A percentile compares a stretch with the other conserved stretches of the same genome.
Evolutionary conservation across 2,888 invertebrate species (phyloP).

Genomic region (Clunio marinus): DNA sequence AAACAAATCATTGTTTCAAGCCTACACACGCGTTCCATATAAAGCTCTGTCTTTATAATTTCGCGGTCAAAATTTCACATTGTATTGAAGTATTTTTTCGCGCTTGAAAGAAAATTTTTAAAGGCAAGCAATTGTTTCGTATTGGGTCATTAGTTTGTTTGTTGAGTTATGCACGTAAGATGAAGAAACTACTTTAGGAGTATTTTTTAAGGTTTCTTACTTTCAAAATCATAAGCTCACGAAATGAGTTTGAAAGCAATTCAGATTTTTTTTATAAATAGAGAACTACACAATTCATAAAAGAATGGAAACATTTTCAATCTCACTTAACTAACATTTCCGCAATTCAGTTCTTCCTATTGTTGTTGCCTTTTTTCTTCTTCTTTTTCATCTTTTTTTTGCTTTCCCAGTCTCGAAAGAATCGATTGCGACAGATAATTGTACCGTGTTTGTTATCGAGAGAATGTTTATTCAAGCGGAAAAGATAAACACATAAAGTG

Average conservation of each 20-base stretch:
- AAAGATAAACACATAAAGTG: slow-evolving; percentile 1
- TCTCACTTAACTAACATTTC: background rate
- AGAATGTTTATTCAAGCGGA: slow-evolving; percentile 6
- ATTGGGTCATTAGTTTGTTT: background rate
- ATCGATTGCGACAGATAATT: slow-evolving; percentile 12
- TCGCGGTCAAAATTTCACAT: background rate
- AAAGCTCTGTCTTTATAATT: background rate
- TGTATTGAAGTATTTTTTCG: too few relatives aligned
- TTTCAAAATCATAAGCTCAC: too few relatives aligned
- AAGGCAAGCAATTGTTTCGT: background rate
- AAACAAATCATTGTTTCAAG: background rate
- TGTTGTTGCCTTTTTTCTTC: background rate
- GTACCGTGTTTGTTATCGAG: background rate
- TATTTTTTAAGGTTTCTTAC: too few relatives aligned
- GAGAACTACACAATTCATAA: too few relatives aligned
- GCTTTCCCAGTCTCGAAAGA: too few relatives aligned
- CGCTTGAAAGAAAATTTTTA: too few relatives aligned
- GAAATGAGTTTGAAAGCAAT: too few relatives aligned
- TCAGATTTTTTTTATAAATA: too few relatives aligned
- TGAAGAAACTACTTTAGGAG: background rate
- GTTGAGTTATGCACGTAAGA: background rate
- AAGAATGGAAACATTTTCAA: too few relatives aligned
- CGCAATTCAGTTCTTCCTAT: background rate
- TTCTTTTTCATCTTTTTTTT: too few relatives aligned
- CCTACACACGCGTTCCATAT: background rate